These are phyloP conservation scores for Eurystomus glaucurus DNA, from an alignment of 2,797 vertebrate species.

Conservation along the genomic window DNA sequence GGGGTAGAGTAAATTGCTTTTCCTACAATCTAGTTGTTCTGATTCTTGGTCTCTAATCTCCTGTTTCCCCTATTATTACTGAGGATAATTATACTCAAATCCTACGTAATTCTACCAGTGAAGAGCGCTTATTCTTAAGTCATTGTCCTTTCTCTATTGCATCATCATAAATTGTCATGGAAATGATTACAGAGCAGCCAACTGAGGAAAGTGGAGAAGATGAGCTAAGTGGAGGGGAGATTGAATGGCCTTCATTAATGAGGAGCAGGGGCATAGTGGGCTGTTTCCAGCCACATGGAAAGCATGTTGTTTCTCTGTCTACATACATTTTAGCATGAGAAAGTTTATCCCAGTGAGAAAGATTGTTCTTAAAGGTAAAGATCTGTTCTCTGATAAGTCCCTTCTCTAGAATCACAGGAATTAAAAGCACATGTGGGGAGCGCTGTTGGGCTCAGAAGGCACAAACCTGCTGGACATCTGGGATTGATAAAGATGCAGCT, in stretches of 20 bases:
- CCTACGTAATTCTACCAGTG: not conserved
- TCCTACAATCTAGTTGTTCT: not conserved
- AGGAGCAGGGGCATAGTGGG: not conserved
- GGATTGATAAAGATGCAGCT: conserved; percentile 88
- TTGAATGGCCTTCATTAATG: not conserved
- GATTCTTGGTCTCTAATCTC: conserved; percentile 20
- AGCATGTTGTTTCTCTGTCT: conserved; percentile 21
- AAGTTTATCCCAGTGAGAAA: conserved; percentile 56
- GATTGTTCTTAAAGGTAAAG: conserved; percentile 58
- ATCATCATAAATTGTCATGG: conserved; percentile 20
- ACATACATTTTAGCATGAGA: conserved; percentile 45
- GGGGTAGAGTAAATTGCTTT: not conserved
- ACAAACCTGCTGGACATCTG: conserved; percentile 88
- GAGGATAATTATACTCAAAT: conserved; percentile 28
- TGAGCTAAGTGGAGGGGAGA: conserved; percentile 7
- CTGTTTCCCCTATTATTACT: conserved; percentile 4
- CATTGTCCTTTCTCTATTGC: not conserved
- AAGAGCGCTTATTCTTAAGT: not conserved
- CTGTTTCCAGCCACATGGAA: conserved; percentile 4
- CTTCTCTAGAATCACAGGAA: conserved; percentile 64
- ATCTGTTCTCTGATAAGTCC: conserved; percentile 57
- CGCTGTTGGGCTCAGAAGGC: conserved; percentile 51
- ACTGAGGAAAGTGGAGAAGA: not conserved
- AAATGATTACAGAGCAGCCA: conserved; percentile 13
- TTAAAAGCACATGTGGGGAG: conserved; percentile 79